Percentiles rank a stretch among this genome's conserved stretches.
phyloP scores from a whole-genome alignment of 2,888 invertebrate species.

The Stramonita haemastoma region DNA sequence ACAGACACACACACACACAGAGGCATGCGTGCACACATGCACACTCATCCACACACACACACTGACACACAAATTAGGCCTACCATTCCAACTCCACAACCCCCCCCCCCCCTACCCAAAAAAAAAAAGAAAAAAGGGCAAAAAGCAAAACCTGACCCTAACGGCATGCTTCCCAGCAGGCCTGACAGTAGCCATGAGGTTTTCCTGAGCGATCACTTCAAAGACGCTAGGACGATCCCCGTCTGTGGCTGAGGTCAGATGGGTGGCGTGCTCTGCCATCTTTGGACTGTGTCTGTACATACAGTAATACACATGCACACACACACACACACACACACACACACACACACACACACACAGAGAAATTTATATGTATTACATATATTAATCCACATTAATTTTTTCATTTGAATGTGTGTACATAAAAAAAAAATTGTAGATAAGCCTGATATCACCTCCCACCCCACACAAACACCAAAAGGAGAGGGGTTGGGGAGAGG shows the following conservation, averaged over 20 bases:
- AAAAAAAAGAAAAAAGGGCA: neutral
- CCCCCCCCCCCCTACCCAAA: neutral
- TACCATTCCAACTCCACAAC: neutral
- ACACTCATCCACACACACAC: neutral
- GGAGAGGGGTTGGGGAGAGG: no score
- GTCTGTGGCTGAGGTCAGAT: conserved; percentile 80
- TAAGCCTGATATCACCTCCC: no score
- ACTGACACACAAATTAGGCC: neutral
- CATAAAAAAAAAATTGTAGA: no score
- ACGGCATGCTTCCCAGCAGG: conserved; percentile 89
- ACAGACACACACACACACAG: neutral
- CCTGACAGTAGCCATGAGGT: conserved; percentile 87
- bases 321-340: no score
- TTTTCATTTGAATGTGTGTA: no score
- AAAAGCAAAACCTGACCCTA: conserved; percentile 80
- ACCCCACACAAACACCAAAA: no score
- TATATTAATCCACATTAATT: no score
- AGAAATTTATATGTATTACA: no score
- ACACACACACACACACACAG: no score
- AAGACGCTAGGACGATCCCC: conserved; percentile 87
- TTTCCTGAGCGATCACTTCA: conserved; percentile 93
- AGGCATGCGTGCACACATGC: no score
- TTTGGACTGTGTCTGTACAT: neutral
- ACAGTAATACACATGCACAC: no score
- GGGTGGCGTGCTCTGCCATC: conserved; percentile 92